phyloP scores from a whole-genome alignment of 2,797 vertebrate species.

The Melanotaenia maccullochi region DNA sequence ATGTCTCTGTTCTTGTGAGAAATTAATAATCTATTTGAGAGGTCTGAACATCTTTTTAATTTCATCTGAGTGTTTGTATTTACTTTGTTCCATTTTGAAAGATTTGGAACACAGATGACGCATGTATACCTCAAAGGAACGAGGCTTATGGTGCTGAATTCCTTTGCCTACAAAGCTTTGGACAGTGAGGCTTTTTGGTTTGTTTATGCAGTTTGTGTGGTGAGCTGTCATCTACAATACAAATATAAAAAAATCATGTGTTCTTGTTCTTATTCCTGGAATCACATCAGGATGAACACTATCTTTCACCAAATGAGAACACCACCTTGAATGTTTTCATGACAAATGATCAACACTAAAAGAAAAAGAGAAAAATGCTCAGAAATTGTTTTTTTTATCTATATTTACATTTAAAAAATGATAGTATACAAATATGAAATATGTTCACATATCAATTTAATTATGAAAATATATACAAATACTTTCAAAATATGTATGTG shows the following conservation, averaged over 20 bases:
- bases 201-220: slow-evolving; percentile 8
- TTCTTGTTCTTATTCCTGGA: background rate
- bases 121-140: slow-evolving; percentile 8
- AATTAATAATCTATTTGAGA: background rate
- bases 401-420: too few relatives aligned
- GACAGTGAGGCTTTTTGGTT: slow-evolving; percentile 14
- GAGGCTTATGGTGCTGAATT: slow-evolving; percentile 7
- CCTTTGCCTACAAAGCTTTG: slow-evolving; percentile 1
- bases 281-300: background rate
- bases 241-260: background rate
- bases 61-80: slow-evolving; percentile 6
- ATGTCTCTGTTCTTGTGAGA: background rate
- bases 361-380: too few relatives aligned
- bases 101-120: slow-evolving; percentile 13
- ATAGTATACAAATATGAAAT: too few relatives aligned
- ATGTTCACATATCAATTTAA: too few relatives aligned
- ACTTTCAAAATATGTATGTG: too few relatives aligned
- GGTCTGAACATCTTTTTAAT: background rate
- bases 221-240: background rate
- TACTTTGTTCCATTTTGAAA: slow-evolving; percentile 5
- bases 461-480: too few relatives aligned
- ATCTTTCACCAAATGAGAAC: background rate
- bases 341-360: too few relatives aligned
- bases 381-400: too few relatives aligned
- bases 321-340: too few relatives aligned